Evolutionary conservation across 2,113 vertebrate genomes (phyloP), one percentile per base, ranked within the genome.

Genomic region (Electrona antarctica): DNA sequence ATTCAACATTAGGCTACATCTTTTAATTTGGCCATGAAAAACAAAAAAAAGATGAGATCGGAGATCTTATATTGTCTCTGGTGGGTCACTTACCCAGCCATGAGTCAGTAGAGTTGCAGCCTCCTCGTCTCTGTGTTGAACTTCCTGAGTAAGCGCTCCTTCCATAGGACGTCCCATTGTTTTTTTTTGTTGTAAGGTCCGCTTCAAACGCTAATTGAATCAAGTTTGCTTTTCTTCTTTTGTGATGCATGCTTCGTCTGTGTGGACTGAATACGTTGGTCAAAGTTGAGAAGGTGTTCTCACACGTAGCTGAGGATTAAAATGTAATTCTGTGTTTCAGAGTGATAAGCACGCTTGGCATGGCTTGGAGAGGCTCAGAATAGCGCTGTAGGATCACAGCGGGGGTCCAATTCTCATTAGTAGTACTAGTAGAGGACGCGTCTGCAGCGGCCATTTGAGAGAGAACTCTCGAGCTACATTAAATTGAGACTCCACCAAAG

Each of bases 401-500:
- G 3, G 46, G 14, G 13, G 57, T 60, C 67, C 41, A 68, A 60
- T 60, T 50, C 12, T 61, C 33, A 2, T n/a, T 21, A n/a, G 56
- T 60, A 60, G 12, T 11, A 11, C 21, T 21, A 21, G 21, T 21
- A 21, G 21, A 21, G 21, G 21, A 21, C 21, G 2, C 21, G 21
- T 21, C 21, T 21, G 21, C 21, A 21, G 21, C 21, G 21, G 54
- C 54, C n/a, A n/a, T 33, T 41, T 60, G 28, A 33, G 28, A 60
- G 12, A 29, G 13, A 11, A 47, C 13, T 56, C 33, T 46, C 55
- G 14, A 48, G 67, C 55, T 60, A 33, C 58, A 10, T 9, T 12
- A 48, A 59, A 69, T 46, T 69, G 55, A 48, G 64, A 41, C 55
- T 55, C 64, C 21, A 45, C 33, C 51, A 54, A 29, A 67, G 28